Percentiles rank a stretch among this genome's conserved stretches.
These are phyloP conservation scores for Callorhinus ursinus DNA, from an alignment of 2,113 vertebrate genomes.

Conservation along the genomic window DNA sequence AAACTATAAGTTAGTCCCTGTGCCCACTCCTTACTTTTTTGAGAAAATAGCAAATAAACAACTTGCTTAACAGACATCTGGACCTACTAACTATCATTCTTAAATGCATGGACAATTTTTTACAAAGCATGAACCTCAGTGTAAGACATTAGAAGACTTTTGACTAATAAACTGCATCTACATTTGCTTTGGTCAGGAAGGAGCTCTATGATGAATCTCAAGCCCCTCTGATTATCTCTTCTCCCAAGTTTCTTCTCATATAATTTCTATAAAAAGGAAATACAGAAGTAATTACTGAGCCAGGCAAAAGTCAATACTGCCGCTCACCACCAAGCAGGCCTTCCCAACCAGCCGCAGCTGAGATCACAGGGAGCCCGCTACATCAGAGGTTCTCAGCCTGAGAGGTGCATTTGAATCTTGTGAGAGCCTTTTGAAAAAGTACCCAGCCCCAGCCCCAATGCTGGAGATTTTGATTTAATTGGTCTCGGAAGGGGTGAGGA, in stretches of 20 bases:
- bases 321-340: not conserved
- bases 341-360: constrained; percentile 32
- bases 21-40: not conserved
- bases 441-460: not conserved
- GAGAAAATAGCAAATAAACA: constrained; percentile 39
- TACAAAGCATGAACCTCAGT: not conserved
- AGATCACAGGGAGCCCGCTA: constrained; percentile 59
- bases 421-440: not conserved
- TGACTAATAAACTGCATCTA: not conserved
- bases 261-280: constrained; percentile 54
- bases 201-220: constrained; percentile 43
- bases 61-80: not conserved
- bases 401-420: not conserved
- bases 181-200: constrained; percentile 38
- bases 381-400: not conserved
- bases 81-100: not conserved
- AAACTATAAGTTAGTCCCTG: not conserved
- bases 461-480: constrained; percentile 34
- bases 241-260: constrained; percentile 41
- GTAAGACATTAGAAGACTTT: not conserved
- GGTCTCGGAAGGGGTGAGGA: not conserved
- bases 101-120: not conserved
- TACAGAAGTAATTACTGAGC: constrained; percentile 62
- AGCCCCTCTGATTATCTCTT: constrained; percentile 49
- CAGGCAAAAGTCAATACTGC: constrained; percentile 52